Evolutionary conservation across 2,888 invertebrate genomes (phyloP).

Genomic region (Mesorhabditis spiculigera): DNA sequence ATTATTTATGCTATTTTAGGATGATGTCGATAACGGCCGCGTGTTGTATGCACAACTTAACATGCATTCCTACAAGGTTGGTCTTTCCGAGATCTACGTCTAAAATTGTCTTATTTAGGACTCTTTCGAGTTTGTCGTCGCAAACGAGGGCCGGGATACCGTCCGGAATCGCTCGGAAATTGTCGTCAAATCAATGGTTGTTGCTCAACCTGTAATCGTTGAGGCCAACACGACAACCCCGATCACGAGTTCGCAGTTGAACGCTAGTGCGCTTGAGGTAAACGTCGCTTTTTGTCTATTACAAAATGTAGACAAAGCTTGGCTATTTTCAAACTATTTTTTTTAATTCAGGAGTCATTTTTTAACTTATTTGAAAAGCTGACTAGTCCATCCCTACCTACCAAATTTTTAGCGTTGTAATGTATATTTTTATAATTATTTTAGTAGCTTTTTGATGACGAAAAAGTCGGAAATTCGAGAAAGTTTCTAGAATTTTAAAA

Average conservation of each 20-base stretch:
- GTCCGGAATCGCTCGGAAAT: slow-evolving; percentile 63
- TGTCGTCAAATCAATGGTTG: slow-evolving; percentile 60
- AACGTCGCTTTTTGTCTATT: no score
- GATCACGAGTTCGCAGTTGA: slow-evolving; percentile 36
- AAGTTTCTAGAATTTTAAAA: no score
- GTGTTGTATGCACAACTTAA: slow-evolving; percentile 91
- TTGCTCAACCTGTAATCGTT: slow-evolving; percentile 48
- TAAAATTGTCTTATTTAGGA: slow-evolving; percentile 31
- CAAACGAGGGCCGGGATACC: slow-evolving; percentile 51
- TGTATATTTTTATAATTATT: no score
- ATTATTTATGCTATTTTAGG: slow-evolving; percentile 55
- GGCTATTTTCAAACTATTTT: no score
- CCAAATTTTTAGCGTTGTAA: no score
- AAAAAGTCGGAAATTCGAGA: no score
- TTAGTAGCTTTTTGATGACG: no score
- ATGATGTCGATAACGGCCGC: slow-evolving; percentile 74
- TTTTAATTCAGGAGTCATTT: no score
- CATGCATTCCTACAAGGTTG: slow-evolving; percentile 65
- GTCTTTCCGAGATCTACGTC: neutral
- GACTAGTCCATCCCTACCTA: no score
- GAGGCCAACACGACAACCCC: slow-evolving; percentile 47
- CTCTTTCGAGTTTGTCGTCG: slow-evolving; percentile 48
- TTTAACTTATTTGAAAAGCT: no score
- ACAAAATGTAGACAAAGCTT: no score
- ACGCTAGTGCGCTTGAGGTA: slow-evolving; percentile 66